Base-by-base conservation (phyloP, 2,113 vertebrate species). In the Motacilla tschutschensis region DNA sequence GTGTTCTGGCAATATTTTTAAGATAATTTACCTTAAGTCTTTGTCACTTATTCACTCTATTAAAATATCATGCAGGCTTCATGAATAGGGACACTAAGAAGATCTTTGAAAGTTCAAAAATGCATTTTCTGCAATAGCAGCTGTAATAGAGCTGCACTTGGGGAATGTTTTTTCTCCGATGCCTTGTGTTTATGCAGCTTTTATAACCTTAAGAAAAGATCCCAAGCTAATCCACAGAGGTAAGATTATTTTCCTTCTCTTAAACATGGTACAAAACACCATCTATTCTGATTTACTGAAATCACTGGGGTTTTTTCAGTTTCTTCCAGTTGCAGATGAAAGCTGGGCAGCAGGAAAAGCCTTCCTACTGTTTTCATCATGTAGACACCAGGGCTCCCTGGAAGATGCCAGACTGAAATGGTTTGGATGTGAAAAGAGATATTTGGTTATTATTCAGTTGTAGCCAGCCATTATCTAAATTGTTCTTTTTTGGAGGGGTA, bases 371-470 rank as follows among this genome's bases (percentile, higher is more conserved):
- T 89, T 87, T 88, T 83, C 71, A 40, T 69, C 63, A 12, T 79
- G 51, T 10, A 88, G 88, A 26, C 51, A 83, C 58, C 51, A 78
- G 58, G 63, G 21, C 59, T 86, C 75, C 70, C 70, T 54, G 50
- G 73, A 85, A 88, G 55, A 81, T 55, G 66, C 54, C 83, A 89
- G 70, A 43, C 59, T 75, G 59, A 81, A 93, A 72, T n/a, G 55
- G 40, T 72, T 87, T 75, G 74, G 63, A 86, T 76, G 59, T 63
- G 55, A 83, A 72, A 85, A 85, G 73, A 33, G 22, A 33, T 67
- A 89, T 79, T 94, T 94, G 77, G 70, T 93, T 87, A 65, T 88
- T 89, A 78, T 75, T 83, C 87, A 87, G 83, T 62, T 6, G 2
- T 77, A 87, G 72, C 0, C 2, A 91, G 69, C 48, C 76, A 74